phyloP scores from a whole-genome alignment of 2,113 vertebrate species.

The Oceanites oceanicus region DNA sequence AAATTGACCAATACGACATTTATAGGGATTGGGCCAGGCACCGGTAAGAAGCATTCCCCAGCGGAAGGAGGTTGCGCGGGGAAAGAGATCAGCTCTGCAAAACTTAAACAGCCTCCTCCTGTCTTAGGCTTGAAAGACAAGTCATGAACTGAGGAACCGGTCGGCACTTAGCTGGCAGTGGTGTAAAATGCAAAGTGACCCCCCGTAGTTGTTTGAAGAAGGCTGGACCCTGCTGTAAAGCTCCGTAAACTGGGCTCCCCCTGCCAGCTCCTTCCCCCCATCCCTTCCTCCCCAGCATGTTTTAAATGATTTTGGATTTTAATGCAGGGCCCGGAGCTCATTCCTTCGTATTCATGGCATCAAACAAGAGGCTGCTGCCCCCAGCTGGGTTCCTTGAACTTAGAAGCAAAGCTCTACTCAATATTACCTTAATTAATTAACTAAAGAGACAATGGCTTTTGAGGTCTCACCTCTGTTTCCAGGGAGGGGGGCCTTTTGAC shows the following conservation, averaged over 20 bases:
- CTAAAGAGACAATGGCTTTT: slow-evolving; percentile 60
- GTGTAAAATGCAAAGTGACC: not conserved
- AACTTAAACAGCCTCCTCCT: not conserved
- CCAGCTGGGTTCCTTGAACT: slow-evolving; percentile 48
- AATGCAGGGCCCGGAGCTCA: slow-evolving; percentile 17
- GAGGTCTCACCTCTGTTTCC: slow-evolving; percentile 58
- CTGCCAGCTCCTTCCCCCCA: not conserved
- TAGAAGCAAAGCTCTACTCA: slow-evolving; percentile 52
- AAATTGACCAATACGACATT: not conserved
- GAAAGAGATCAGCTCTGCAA: not conserved
- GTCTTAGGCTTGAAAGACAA: not conserved
- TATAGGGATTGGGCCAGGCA: not conserved
- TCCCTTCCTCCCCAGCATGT: not conserved
- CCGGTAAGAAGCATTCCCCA: not conserved
- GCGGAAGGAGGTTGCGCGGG: not conserved
- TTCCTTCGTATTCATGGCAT: slow-evolving; percentile 15
- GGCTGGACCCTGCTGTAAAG: not conserved
- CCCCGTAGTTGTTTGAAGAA: not conserved
- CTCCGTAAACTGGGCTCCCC: not conserved
- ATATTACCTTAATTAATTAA: slow-evolving; percentile 76
- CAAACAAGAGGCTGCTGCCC: slow-evolving; percentile 39
- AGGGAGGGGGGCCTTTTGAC: slow-evolving; percentile 37
- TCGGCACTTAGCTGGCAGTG: not conserved
- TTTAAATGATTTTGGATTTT: slow-evolving; percentile 28
- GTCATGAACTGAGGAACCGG: not conserved